Conservation (phyloP, 23 tunicate genomes). For the Diplosoma virens region DNA sequence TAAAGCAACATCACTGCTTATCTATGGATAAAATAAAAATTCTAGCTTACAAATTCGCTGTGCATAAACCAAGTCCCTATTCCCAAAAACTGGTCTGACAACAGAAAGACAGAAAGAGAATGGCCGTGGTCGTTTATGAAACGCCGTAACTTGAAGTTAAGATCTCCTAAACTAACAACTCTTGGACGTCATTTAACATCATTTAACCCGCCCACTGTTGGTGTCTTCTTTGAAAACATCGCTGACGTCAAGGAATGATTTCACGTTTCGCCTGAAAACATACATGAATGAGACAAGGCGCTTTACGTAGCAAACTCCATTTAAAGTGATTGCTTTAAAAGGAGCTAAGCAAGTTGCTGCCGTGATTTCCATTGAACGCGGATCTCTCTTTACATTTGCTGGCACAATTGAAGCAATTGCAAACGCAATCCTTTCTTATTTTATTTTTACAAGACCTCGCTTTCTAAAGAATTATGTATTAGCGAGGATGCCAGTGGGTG, state of each 20-base stretch:
- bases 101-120: no score
- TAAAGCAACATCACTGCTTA: no score
- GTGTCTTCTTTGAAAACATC: no score
- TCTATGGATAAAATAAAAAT: no score
- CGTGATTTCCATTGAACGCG: background rate
- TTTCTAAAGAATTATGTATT: background rate
- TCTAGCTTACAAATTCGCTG: no score
- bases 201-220: background rate
- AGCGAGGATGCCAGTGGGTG: background rate
- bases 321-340: no score
- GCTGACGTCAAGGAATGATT: background rate
- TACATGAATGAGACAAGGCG: constrained; percentile 6
- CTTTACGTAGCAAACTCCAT: background rate
- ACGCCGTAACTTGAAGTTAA: no score
- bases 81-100: no score
- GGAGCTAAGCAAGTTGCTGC: background rate
- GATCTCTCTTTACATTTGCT: background rate
- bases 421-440: background rate
- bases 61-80: no score
- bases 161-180: background rate
- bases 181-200: background rate
- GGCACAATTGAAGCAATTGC: background rate
- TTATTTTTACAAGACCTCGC: background rate
- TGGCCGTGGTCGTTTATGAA: no score
- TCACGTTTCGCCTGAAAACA: background rate